Conservation (phyloP, 2,888 invertebrate genomes). For the Orgyia antiqua region DNA sequence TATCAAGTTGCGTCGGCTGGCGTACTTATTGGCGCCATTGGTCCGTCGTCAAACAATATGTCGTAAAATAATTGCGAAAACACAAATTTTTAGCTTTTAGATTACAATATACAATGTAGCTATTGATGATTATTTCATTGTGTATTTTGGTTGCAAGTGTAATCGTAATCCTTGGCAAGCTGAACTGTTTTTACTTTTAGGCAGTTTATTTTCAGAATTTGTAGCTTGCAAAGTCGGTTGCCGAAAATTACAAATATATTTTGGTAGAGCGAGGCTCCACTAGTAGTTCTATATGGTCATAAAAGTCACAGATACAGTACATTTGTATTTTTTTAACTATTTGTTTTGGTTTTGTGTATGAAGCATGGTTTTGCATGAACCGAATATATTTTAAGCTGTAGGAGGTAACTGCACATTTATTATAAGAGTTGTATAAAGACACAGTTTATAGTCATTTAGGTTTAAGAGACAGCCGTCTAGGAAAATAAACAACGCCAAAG, state of each 20-base stretch:
- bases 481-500: no score
- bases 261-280: no score
- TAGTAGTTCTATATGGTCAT: no score
- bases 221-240: conserved; percentile 1
- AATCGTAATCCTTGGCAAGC: conserved; percentile 13
- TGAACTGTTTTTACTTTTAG: conserved; percentile 5
- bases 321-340: no score
- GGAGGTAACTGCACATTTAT: no score
- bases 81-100: conserved; percentile 17
- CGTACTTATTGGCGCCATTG: conserved; percentile 23
- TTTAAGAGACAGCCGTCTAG: no score
- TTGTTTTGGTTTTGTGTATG: no score
- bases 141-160: conserved; percentile 10
- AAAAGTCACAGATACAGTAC: no score
- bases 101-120: conserved; percentile 5
- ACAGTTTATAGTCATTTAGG: no score
- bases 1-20: conserved; percentile 26
- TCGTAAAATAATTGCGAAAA: conserved; percentile 23
- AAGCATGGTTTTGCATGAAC: no score
- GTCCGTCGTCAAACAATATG: conserved; percentile 19
- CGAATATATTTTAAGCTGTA: no score
- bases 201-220: conserved; percentile 3
- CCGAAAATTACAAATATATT: background rate
- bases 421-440: no score
- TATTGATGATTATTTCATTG: conserved; percentile 9